A percentile compares a stretch with the other conserved stretches of the same genome.
These are phyloP conservation scores for Drosophila funebris DNA, from an alignment of 1,140 invertebrate species.

Conservation along the genomic window DNA sequence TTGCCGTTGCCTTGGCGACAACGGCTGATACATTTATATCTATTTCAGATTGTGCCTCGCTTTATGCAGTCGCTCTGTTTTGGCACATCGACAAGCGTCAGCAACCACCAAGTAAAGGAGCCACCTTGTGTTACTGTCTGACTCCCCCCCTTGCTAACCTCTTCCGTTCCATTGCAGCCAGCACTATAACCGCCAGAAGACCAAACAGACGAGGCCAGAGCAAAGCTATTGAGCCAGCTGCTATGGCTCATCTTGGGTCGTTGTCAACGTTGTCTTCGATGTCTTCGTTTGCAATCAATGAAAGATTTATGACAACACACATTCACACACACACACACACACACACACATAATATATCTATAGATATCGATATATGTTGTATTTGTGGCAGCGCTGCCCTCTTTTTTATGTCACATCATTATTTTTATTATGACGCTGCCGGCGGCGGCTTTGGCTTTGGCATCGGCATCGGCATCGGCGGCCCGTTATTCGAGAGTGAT, in stretches of 20 bases:
- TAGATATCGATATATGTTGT: constrained; percentile 32
- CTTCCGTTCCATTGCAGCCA: neutral
- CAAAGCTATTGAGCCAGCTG: constrained; percentile 12
- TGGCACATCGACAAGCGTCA: constrained; percentile 35
- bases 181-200: neutral
- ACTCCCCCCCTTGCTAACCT: too few species aligned
- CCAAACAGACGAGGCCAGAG: neutral
- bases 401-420: constrained; percentile 78
- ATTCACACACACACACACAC: constrained; percentile 17
- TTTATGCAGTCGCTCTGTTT: constrained; percentile 39
- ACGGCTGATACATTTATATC: constrained; percentile 71
- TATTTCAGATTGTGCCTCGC: constrained; percentile 66
- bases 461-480: neutral
- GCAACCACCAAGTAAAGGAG: neutral
- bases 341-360: neutral
- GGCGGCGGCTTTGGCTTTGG: constrained; percentile 15
- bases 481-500: constrained; percentile 75
- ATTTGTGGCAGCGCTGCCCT: constrained; percentile 38
- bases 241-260: constrained; percentile 40
- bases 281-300: constrained; percentile 80
- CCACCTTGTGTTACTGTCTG: constrained; percentile 8
- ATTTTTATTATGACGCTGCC: constrained; percentile 78
- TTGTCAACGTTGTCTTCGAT: constrained; percentile 62
- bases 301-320: constrained; percentile 77
- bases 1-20: constrained; percentile 36